Base-by-base conservation (phyloP, 2,888 invertebrate species). In the Pristionchus entomophagus region DNA sequence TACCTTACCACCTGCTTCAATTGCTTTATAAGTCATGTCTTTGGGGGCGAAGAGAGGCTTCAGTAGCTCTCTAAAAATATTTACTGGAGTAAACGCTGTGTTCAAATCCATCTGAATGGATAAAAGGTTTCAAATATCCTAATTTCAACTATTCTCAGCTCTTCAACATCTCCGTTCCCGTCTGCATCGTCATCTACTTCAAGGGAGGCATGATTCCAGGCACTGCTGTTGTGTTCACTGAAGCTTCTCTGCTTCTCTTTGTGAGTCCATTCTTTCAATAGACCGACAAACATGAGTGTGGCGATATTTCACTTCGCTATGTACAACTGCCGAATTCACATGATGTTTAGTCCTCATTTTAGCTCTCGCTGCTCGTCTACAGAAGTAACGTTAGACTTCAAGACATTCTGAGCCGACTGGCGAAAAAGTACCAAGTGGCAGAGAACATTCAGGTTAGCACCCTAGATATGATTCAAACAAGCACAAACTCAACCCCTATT, bases 391-490 rank as follows among this genome's bases (percentile, higher is more conserved):
- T 29, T 51, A 49, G 51, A 32, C 35, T 80, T 49, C 38, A 26
- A 32, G 32, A 51, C 41, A 51, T 51, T 51, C 32, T 51, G 19
- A 80, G 78, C 51, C 26, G 51, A 51, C 78, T 80, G 0, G n/a
- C 78, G 32, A 80, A 80, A 29, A 80, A 80, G 35, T 80, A 29
- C 32, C 78, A 80, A 80, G 78, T 80, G 26, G 49, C 49, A n/a
- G 78, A 80, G 51, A 80, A 80, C 32, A 80, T 80, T 29, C 51
- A 80, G 35, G 78, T 78, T n/a, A n/a, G n/a, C n/a, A n/a, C n/a
- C n/a, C n/a, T n/a, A n/a, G n/a, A 1, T 29, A 51, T 51, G 49
- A 22, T 4, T 19, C 8, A 14, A 22, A 77, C n/a, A 59, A 12
- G 12, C 45, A 45, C 45, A 45, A 45, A 5, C 32, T 77, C 51